Evolutionary conservation across 2,113 vertebrate species (phyloP).

Genomic region (Pseudorectes ferrugineus): DNA sequence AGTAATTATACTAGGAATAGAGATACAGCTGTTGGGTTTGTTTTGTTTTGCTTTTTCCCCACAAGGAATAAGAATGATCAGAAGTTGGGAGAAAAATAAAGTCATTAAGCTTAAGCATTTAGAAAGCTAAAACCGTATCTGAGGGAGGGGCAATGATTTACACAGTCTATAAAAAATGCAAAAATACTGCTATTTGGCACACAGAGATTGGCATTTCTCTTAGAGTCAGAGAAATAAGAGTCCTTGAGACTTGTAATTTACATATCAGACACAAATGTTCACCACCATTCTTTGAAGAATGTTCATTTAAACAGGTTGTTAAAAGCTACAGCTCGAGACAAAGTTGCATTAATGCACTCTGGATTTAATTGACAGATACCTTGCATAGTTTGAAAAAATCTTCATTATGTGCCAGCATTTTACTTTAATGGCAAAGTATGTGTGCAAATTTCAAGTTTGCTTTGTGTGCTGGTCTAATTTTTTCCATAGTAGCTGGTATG

Average conservation of each 20-base stretch:
- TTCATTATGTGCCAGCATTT: neutral
- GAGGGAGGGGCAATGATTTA: neutral
- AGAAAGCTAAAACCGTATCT: neutral
- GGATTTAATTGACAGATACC: neutral
- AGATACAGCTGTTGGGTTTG: neutral
- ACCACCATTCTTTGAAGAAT: neutral
- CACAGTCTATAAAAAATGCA: neutral
- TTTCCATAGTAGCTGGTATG: neutral
- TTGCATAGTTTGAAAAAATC: neutral
- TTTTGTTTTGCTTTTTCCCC: neutral
- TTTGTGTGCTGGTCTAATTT: neutral
- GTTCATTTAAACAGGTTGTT: neutral
- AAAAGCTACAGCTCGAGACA: neutral
- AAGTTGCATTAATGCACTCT: neutral
- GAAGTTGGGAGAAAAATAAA: neutral
- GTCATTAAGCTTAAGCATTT: neutral
- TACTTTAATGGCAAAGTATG: neutral
- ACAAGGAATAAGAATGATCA: neutral
- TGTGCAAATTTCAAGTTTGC: neutral
- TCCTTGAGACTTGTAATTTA: neutral
- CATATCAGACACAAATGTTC: neutral
- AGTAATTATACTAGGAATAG: neutral
- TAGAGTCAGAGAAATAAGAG: neutral
- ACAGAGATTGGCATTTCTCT: neutral
- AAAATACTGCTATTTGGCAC: neutral